Conservation (phyloP, 2,113 vertebrate genomes). For the Otocyon megalotis region DNA sequence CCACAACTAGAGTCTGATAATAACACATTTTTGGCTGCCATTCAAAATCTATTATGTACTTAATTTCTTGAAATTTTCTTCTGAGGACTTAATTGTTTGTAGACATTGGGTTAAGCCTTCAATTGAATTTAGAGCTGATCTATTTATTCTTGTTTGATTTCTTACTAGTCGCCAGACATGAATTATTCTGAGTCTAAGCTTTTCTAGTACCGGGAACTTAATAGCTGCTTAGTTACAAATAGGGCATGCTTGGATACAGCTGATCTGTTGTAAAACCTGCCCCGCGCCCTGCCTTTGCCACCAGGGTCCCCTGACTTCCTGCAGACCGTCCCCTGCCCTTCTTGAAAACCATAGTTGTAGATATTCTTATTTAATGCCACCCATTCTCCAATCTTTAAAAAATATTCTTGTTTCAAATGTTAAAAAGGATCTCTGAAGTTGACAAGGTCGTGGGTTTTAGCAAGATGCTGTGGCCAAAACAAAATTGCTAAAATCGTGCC, state of each 20-base stretch:
- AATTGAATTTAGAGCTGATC: not conserved
- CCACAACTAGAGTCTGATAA: not conserved
- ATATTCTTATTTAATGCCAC: not conserved
- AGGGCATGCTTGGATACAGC: not conserved
- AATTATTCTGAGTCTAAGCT: not conserved
- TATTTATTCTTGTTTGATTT: not conserved
- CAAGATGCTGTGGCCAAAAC: not conserved
- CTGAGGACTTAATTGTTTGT: not conserved
- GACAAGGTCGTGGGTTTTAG: not conserved
- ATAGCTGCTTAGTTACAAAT: not conserved
- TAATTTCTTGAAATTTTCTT: not conserved
- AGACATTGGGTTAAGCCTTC: not conserved
- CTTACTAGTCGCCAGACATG: not conserved
- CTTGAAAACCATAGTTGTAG: not conserved
- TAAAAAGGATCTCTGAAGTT: not conserved
- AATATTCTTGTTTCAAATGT: not conserved
- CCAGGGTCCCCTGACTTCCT: not conserved
- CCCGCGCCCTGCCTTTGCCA: not conserved
- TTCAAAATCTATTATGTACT: not conserved
- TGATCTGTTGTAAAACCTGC: not conserved
- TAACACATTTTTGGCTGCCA: not conserved
- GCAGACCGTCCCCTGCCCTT: not conserved
- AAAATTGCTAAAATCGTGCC: not conserved
- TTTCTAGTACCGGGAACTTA: not conserved
- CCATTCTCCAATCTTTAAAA: not conserved